These are phyloP conservation scores for Petrophora chlorosata DNA, from an alignment of 2,888 invertebrate species.

Conservation along the genomic window DNA sequence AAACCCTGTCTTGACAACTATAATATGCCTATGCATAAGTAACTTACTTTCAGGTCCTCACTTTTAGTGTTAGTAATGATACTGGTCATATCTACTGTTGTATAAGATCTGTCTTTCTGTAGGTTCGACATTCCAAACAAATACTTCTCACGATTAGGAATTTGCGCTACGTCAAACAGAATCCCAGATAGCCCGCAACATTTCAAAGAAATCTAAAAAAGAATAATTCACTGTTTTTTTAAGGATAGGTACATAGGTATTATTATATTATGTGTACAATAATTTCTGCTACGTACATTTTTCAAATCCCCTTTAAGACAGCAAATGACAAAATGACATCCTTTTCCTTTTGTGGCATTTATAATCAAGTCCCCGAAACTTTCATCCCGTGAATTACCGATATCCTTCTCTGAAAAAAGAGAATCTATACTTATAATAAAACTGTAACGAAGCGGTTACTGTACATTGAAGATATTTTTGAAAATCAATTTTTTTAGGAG, in stretches of 20 bases:
- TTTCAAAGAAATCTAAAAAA: slow-evolving; percentile 39
- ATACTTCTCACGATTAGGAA: slow-evolving; percentile 45
- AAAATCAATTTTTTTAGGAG: too few relatives aligned
- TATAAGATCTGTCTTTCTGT: slow-evolving; percentile 35
- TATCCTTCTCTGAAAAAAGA: slow-evolving; percentile 50
- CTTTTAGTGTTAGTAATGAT: slow-evolving; percentile 39
- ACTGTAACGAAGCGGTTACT: too few relatives aligned
- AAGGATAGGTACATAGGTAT: background rate
- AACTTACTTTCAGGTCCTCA: slow-evolving; percentile 40
- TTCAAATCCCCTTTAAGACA: slow-evolving; percentile 48
- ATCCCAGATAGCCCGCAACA: slow-evolving; percentile 37
- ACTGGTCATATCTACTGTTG: slow-evolving; percentile 42
- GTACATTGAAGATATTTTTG: too few relatives aligned
- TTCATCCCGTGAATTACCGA: slow-evolving; percentile 57
- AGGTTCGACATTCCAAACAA: slow-evolving; percentile 45
- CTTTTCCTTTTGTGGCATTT: slow-evolving; percentile 33
- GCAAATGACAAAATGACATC: slow-evolving; percentile 52
- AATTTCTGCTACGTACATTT: slow-evolving; percentile 43
- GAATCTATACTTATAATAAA: too few relatives aligned
- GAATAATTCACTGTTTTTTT: background rate
- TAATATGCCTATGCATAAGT: too few relatives aligned
- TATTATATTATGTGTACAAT: background rate
- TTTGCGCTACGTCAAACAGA: slow-evolving; percentile 45
- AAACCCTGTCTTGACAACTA: too few relatives aligned
- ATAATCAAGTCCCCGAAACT: slow-evolving; percentile 41